These are phyloP conservation scores for Carapus acus DNA, from an alignment of 2,797 vertebrate species.

Conservation along the genomic window DNA sequence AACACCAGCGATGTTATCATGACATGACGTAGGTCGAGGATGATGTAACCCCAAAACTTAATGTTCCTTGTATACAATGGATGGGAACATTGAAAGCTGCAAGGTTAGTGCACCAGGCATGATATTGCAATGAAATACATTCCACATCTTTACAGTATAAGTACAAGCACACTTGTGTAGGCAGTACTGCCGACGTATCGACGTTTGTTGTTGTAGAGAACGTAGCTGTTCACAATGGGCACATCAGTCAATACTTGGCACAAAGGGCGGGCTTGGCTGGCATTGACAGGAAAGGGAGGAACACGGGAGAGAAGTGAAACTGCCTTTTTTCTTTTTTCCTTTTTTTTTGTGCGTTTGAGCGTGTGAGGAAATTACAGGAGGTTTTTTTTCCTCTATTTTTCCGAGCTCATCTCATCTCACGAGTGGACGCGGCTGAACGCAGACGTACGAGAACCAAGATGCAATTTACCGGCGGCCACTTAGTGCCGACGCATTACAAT, in stretches of 20 bases:
- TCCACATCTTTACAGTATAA: too few species aligned
- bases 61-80: too few species aligned
- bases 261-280: constrained; percentile 20
- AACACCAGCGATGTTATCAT: too few species aligned
- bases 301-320: constrained; percentile 17
- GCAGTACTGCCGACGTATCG: constrained; percentile 25
- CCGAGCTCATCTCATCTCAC: constrained; percentile 16
- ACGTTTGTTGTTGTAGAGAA: too few species aligned
- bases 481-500: constrained; percentile 25
- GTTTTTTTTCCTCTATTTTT: constrained; percentile 22
- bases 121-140: too few species aligned
- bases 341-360: constrained; percentile 4
- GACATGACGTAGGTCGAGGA: too few species aligned
- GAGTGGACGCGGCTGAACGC: constrained; percentile 28
- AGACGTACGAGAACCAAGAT: constrained; percentile 24
- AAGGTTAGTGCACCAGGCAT: too few species aligned
- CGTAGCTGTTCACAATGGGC: too few species aligned
- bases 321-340: not conserved
- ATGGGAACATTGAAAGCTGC: too few species aligned
- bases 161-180: too few species aligned
- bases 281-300: constrained; percentile 7
- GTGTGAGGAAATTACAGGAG: constrained; percentile 12
- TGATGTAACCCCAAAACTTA: too few species aligned
- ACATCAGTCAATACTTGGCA: constrained; percentile 17
- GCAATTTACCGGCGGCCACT: constrained; percentile 28